Percentiles rank a stretch among this genome's conserved stretches.
These are phyloP conservation scores for Tenthredo livida DNA, from an alignment of 2,888 invertebrate genomes.

Conservation along the genomic window DNA sequence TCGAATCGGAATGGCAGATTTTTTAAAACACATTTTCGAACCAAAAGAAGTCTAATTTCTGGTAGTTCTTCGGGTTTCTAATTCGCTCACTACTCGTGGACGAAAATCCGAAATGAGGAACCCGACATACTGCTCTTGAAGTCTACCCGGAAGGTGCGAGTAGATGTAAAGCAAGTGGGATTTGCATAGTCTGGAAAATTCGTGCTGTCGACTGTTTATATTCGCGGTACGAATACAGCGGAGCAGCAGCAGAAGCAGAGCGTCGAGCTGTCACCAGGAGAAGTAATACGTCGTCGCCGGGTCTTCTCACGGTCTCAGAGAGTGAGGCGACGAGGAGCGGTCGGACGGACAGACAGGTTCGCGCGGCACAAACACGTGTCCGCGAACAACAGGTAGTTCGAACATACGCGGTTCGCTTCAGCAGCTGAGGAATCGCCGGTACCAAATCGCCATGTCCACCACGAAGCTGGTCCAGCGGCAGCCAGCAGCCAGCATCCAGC, in stretches of 20 bases:
- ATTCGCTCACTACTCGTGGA: neutral
- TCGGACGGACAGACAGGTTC: slow-evolving; percentile 44
- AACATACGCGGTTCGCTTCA: slow-evolving; percentile 30
- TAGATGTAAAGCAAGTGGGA: neutral
- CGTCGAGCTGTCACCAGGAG: slow-evolving; percentile 39
- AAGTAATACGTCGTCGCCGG: slow-evolving; percentile 44
- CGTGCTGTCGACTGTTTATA: neutral
- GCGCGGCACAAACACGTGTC: slow-evolving; percentile 53
- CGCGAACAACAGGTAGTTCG: slow-evolving; percentile 48
- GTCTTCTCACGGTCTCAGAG: slow-evolving; percentile 47
- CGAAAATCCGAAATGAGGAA: neutral
- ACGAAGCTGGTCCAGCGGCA: neutral
- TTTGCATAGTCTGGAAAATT: slow-evolving; percentile 13
- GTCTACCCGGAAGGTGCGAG: neutral
- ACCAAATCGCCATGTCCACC: neutral
- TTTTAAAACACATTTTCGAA: neutral
- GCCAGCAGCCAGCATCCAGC: neutral
- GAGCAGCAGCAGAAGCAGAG: neutral
- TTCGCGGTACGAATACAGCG: neutral
- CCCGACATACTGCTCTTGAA: neutral
- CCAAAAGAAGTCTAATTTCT: neutral
- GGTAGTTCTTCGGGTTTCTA: neutral
- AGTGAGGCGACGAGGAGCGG: slow-evolving; percentile 30
- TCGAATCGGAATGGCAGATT: neutral
- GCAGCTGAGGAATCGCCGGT: slow-evolving; percentile 33